Base-by-base conservation (phyloP, 2,888 invertebrate species). In the Tipula unca region DNA sequence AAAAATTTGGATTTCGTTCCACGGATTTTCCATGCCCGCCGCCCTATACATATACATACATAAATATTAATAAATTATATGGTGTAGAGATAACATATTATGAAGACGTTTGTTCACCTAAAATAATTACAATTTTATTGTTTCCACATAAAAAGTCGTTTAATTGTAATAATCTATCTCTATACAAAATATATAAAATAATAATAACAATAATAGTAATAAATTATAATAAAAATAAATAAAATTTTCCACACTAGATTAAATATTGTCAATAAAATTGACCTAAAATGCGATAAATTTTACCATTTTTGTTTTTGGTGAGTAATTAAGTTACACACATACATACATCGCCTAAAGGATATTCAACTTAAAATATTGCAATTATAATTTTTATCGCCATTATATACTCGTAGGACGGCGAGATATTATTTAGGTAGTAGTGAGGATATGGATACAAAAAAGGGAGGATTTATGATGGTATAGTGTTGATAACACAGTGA, bases 51-150 rank as follows among this genome's bases (percentile, higher is more conserved):
- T n/a, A 69, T 10, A 39, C 39, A 39, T 39, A 39, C 32, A 3
- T 36, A 36, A 2, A 39, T 39, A 39, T 2, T 39, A 32, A 32
- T 48, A 69, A 69, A 25, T 25, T 25, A 17, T 48, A 69, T 69
- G 69, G 69, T 69, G 25, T 69, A 25, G 69, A 69, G 69, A 69
- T 69, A 69, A 10, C 25, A 69, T 25, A 69, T 69, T 69, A 69
- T 69, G 25, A 69, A 69, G 69, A 69, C 25, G 69, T 69, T 69
- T 25, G 69, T 69, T 69, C 69, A 69, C 69, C 69, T 69, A 69
- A 69, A 69, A 69, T 69, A 69, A 69, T 69, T 69, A 69, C 69
- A 69, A 69, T 69, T 69, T 69, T 69, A 69, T 69, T 69, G 69
- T 69, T 69, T 69, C 69, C 4, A 69, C 48, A 69, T 20, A 69